phyloP scores from a whole-genome alignment of 2,113 vertebrate genomes.

The Catagonus wagneri region DNA sequence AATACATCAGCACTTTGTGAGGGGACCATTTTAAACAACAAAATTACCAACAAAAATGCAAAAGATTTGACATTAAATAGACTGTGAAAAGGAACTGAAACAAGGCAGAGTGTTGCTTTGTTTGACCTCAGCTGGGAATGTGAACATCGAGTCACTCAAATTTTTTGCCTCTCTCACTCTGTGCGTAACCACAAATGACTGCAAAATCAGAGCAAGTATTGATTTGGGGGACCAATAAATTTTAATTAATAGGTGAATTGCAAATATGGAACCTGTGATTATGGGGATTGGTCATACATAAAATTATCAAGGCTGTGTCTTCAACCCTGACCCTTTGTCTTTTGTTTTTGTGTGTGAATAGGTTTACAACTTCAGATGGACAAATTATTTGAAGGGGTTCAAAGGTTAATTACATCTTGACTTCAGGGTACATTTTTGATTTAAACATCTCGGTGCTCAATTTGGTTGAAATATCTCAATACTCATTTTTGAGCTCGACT shows the following conservation, averaged over 20 bases:
- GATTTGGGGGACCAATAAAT: background rate
- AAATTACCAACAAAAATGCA: background rate
- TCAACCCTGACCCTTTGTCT: background rate
- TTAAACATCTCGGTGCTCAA: background rate
- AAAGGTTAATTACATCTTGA: conserved; percentile 10
- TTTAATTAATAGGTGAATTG: background rate
- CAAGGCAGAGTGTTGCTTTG: background rate
- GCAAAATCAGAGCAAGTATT: background rate
- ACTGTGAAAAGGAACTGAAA: background rate
- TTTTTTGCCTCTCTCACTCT: background rate
- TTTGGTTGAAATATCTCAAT: conserved; percentile 21
- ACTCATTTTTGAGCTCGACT: conserved; percentile 14
- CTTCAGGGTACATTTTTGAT: conserved; percentile 1
- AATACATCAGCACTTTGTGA: too few relatives aligned
- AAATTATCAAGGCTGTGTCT: background rate
- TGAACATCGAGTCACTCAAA: background rate
- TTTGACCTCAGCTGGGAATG: background rate
- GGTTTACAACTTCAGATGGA: background rate
- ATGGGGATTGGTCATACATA: background rate
- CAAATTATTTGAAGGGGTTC: background rate
- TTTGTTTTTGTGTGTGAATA: background rate
- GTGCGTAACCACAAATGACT: background rate
- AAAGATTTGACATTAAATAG: background rate
- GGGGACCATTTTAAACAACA: background rate
- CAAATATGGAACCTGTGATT: background rate